Conservation (phyloP, 2,797 vertebrate species). For the Helostoma temminkii region DNA sequence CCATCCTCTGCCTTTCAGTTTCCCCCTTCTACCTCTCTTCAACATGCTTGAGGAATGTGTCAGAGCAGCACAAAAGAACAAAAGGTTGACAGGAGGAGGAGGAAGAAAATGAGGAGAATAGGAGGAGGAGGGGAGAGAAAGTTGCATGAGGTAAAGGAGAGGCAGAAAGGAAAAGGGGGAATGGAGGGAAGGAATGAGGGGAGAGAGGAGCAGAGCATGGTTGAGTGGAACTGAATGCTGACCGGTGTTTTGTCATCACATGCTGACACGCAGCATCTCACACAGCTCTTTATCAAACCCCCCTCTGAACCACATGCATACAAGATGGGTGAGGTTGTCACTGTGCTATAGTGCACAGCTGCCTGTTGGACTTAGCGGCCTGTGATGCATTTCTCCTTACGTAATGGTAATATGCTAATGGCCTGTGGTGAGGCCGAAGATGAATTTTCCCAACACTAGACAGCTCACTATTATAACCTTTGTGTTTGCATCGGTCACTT, state of each 20-base stretch:
- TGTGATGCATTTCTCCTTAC: constrained; percentile 64
- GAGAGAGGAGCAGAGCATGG: constrained; percentile 63
- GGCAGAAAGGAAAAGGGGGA: constrained; percentile 56
- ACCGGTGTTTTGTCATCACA: constrained; percentile 76
- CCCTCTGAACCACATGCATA: constrained; percentile 43
- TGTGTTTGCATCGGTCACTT: constrained; percentile 64
- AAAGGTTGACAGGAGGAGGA: constrained; percentile 68
- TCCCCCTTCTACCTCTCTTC: constrained; percentile 60
- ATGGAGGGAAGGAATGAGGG: constrained; percentile 66
- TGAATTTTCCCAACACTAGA: constrained; percentile 48
- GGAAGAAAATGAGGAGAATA: constrained; percentile 31
- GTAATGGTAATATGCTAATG: constrained; percentile 67
- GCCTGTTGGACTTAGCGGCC: constrained; percentile 53
- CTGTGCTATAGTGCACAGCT: constrained; percentile 24
- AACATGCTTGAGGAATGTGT: constrained; percentile 80
- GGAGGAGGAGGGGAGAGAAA: constrained; percentile 20
- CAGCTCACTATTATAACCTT: constrained; percentile 57
- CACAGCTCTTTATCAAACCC: constrained; percentile 72
- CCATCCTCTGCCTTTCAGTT: constrained; percentile 24
- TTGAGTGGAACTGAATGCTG: constrained; percentile 73
- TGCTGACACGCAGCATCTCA: constrained; percentile 76
- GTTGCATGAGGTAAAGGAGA: constrained; percentile 67
- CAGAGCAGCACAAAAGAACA: constrained; percentile 82
- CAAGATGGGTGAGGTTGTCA: constrained; percentile 56
- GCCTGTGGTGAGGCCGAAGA: constrained; percentile 58